Conservation (phyloP, 2,113 vertebrate species). For the Rhinoptilus africanus region DNA sequence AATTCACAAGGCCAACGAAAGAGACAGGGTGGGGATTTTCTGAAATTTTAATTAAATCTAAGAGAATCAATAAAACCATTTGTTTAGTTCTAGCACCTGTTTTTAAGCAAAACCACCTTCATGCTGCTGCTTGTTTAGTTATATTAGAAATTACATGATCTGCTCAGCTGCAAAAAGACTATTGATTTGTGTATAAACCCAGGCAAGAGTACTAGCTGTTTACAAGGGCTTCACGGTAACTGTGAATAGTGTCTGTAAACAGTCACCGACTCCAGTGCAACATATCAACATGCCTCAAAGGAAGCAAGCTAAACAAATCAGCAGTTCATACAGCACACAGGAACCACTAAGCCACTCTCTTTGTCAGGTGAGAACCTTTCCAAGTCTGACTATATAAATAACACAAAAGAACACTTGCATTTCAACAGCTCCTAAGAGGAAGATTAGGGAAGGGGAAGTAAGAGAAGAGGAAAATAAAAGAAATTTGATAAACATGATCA, state of each 20-base stretch:
- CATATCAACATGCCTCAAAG: not conserved
- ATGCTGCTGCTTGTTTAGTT: not conserved
- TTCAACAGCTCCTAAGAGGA: not conserved
- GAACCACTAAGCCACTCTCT: not conserved
- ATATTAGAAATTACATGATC: not conserved
- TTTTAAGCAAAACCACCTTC: not conserved
- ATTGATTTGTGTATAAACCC: not conserved
- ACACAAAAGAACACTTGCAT: not conserved
- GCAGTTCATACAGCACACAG: not conserved
- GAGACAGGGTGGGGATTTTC: not conserved
- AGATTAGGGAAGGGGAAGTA: not conserved
- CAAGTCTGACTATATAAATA: not conserved
- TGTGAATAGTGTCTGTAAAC: not conserved
- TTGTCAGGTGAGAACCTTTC: not conserved
- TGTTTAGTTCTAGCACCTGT: not conserved
- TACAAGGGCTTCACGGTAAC: not conserved
- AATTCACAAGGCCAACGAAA: not conserved
- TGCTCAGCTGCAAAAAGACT: not conserved
- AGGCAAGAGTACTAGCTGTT: not conserved
- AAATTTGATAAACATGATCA: not conserved
- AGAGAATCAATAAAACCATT: slow-evolving; percentile 37
- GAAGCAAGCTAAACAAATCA: not conserved
- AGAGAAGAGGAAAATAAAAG: not conserved
- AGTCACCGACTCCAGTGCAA: not conserved
- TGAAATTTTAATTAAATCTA: slow-evolving; percentile 23